These are phyloP conservation scores for Drosophila borealis DNA, from an alignment of 2,888 invertebrate species.

Conservation along the genomic window DNA sequence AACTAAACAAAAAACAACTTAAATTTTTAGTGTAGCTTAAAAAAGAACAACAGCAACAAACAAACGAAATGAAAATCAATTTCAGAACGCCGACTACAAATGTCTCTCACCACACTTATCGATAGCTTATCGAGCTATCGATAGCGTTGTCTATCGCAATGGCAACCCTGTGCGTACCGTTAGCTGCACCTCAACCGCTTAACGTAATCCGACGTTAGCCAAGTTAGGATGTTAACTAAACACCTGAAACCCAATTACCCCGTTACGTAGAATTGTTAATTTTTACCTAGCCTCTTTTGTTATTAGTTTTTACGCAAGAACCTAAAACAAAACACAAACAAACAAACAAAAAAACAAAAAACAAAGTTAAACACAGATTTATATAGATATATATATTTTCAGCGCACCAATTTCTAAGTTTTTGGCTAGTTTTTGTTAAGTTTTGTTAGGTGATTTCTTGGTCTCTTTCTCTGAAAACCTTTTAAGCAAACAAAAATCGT, in stretches of 20 bases:
- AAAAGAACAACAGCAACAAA: conserved; percentile 20
- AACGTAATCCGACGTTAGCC: conserved; percentile 9
- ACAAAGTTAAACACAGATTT: not conserved
- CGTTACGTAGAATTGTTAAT: conserved; percentile 42
- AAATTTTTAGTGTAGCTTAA: conserved; percentile 56
- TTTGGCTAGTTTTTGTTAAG: conserved; percentile 50
- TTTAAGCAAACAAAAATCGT: conserved; percentile 33
- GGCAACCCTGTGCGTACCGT: conserved; percentile 27
- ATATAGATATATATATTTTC: not conserved
- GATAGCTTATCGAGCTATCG: conserved; percentile 20
- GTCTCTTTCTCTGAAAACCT: conserved; percentile 8
- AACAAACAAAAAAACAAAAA: no score
- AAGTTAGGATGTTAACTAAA: conserved; percentile 10
- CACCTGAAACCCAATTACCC: conserved; percentile 3
- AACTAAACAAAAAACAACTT: conserved; percentile 27
- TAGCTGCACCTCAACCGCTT: conserved; percentile 4
- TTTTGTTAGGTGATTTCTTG: conserved; percentile 51
- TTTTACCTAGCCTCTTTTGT: conserved; percentile 52
- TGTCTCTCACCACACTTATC: conserved; percentile 18
- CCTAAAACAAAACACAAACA: no score
- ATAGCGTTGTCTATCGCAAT: conserved; percentile 19
- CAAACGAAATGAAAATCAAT: conserved; percentile 14
- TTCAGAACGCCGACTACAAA: conserved; percentile 12
- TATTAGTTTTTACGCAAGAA: conserved; percentile 43
- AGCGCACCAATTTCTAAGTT: conserved; percentile 35